Percentiles rank a stretch among this genome's conserved stretches.
Conservation (phyloP, 2,113 vertebrate species). For the Platysternon megacephalum region DNA sequence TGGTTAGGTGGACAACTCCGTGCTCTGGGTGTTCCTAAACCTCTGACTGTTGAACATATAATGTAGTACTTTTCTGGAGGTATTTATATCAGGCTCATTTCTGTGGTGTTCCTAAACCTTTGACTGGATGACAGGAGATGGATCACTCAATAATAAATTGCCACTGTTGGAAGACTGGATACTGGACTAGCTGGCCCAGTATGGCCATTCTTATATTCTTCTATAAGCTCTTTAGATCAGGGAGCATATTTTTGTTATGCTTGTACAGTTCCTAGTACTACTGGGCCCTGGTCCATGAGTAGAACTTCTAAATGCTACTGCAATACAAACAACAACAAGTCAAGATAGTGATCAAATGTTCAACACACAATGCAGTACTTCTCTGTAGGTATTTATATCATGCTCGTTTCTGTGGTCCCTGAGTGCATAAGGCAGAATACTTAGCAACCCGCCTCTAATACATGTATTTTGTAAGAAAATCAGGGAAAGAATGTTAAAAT, state of each 20-base stretch:
- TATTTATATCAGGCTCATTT: not conserved
- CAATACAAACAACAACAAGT: slow-evolving; percentile 22
- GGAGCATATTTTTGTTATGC: not conserved
- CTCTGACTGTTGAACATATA: too few relatives aligned
- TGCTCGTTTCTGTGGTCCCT: not conserved
- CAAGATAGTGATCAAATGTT: not conserved
- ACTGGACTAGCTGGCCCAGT: not conserved
- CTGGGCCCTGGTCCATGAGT: not conserved
- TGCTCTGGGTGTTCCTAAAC: too few relatives aligned
- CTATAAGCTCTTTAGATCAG: not conserved
- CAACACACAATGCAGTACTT: not conserved
- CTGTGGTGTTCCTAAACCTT: not conserved
- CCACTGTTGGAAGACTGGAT: not conserved
- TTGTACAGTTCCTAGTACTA: slow-evolving; percentile 30
- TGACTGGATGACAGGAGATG: not conserved
- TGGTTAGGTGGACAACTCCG: not conserved
- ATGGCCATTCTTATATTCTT: not conserved
- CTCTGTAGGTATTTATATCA: not conserved
- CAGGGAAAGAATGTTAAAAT: not conserved
- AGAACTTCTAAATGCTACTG: not conserved
- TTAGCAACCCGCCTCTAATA: not conserved
- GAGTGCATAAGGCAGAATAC: not conserved
- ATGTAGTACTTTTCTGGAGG: not conserved
- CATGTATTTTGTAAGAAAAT: not conserved
- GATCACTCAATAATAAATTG: not conserved